Percentiles rank a stretch among this genome's conserved stretches.
phyloP scores from a whole-genome alignment of 2,797 vertebrate species.

The Sarcoramphus papa region DNA sequence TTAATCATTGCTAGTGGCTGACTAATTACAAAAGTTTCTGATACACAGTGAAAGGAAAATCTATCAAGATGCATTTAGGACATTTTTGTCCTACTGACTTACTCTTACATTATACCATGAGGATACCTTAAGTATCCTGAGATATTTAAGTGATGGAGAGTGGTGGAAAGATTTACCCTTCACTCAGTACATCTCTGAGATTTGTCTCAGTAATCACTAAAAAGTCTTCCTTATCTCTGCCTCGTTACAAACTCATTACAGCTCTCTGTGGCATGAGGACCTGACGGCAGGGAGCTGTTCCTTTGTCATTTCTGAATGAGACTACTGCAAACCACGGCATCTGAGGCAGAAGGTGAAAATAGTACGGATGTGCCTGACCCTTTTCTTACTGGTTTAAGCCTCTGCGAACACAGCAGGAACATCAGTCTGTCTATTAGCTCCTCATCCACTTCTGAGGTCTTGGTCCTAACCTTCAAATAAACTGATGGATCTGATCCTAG shows the following conservation, averaged over 20 bases:
- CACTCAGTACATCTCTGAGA: background rate
- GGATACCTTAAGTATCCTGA: background rate
- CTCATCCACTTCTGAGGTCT: background rate
- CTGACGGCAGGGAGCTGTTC: background rate
- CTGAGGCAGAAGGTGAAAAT: background rate
- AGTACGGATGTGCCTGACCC: background rate
- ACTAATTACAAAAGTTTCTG: background rate
- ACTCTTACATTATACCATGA: background rate
- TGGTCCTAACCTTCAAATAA: background rate
- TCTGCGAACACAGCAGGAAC: background rate
- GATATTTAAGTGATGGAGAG: background rate
- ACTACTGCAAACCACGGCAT: background rate
- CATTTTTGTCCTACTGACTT: background rate
- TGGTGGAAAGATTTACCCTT: background rate
- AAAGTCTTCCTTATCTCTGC: background rate
- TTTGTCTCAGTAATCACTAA: background rate
- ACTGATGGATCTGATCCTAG: background rate
- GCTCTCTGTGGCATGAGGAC: background rate
- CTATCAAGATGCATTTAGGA: background rate
- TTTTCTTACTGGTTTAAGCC: background rate
- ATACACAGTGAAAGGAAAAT: background rate
- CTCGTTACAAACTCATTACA: background rate
- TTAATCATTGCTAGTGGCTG: background rate
- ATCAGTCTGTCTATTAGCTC: background rate
- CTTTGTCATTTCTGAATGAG: background rate